Percentiles rank a stretch among this genome's conserved stretches.
Evolutionary conservation across 2,113 vertebrate species (phyloP).

Genomic region (Hydrochoerus hydrochaeris): DNA sequence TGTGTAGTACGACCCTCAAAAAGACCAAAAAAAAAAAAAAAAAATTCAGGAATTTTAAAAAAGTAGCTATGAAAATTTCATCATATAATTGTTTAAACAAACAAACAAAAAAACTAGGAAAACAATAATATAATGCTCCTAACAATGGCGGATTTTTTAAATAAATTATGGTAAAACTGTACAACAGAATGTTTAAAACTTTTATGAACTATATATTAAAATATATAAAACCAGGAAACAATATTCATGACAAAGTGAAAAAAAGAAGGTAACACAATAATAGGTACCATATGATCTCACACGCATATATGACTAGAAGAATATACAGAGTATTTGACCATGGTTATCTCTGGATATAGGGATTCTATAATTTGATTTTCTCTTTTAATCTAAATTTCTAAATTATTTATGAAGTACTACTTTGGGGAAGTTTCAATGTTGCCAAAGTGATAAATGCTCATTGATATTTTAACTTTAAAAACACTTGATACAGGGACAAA

Average conservation of each 20-base stretch:
- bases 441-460: neutral
- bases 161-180: neutral
- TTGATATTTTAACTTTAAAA: conserved; percentile 46
- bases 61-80: neutral
- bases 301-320: neutral
- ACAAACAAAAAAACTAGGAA: neutral
- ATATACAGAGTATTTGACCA: neutral
- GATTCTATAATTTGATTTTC: neutral
- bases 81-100: conserved; percentile 42
- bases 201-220: neutral
- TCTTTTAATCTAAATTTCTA: conserved; percentile 33
- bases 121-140: neutral
- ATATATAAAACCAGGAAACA: neutral
- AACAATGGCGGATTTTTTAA: conserved; percentile 1
- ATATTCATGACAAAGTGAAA: conserved; percentile 23
- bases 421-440: neutral
- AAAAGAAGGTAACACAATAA: neutral
- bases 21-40: too few relatives aligned
- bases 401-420: neutral
- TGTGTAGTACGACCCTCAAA: too few relatives aligned
- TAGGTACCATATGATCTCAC: neutral
- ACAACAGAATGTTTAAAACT: neutral
- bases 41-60: neutral
- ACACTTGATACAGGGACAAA: neutral
- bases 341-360: neutral